Conservation (phyloP, 2,797 vertebrate genomes). For the Melopsittacus undulatus region DNA sequence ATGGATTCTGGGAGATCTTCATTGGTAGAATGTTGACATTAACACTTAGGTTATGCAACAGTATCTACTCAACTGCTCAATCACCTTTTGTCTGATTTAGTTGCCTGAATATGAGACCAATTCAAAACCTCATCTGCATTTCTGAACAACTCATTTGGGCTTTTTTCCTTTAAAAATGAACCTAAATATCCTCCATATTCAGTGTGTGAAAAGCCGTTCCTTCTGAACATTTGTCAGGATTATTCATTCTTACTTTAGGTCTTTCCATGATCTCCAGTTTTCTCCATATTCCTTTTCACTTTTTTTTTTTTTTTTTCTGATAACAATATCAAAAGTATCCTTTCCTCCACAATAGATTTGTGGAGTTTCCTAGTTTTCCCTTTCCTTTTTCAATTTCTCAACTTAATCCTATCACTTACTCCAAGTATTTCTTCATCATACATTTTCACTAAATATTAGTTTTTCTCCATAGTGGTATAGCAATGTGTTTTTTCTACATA, state of each 20-base stretch:
- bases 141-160: fast-evolving
- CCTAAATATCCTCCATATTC: background rate
- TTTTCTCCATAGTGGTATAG: background rate
- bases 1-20: background rate
- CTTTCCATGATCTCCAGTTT: background rate
- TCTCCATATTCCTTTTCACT: background rate
- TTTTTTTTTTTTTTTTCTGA: background rate
- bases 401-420: fast-evolving
- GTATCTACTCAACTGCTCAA: background rate
- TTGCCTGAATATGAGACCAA: background rate
- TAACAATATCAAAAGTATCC: background rate
- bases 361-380: background rate
- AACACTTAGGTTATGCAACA: background rate
- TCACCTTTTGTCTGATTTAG: background rate
- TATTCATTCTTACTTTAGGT: background rate
- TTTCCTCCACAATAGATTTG: background rate
- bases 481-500: background rate
- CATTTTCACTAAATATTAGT: background rate
- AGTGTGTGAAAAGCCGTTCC: background rate
- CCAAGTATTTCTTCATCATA: background rate
- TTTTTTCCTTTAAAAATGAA: background rate
- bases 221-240: background rate
- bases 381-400: background rate
- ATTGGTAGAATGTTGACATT: no score
- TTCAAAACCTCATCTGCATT: background rate